A percentile compares a stretch with the other conserved stretches of the same genome.
phyloP scores from a whole-genome alignment of 1,140 invertebrate genomes.

The Drosophila burlai region DNA sequence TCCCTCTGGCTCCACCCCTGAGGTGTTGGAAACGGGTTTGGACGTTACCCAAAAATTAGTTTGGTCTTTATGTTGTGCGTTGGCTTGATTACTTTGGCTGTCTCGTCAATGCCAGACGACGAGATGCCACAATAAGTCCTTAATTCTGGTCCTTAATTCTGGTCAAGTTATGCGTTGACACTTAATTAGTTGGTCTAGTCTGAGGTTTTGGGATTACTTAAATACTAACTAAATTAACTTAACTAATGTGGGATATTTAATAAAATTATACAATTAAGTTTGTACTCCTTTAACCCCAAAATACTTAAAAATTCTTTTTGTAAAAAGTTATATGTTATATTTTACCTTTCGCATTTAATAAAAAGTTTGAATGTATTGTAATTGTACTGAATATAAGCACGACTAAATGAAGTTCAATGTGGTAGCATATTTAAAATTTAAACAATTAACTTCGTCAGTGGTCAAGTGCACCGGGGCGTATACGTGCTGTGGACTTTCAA shows the following conservation, averaged over 20 bases:
- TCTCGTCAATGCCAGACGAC: constrained; percentile 39
- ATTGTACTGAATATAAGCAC: too few species aligned
- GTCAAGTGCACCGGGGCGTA: constrained; percentile 51
- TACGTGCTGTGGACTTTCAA: constrained; percentile 43
- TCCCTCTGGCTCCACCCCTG: constrained; percentile 67
- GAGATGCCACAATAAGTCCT: constrained; percentile 52
- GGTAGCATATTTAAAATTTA: not conserved
- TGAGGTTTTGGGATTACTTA: not conserved
- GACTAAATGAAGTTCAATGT: not conserved
- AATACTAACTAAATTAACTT: too few species aligned
- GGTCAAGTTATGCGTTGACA: constrained; percentile 7
- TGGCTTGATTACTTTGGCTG: constrained; percentile 49
- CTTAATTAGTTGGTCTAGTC: not conserved
- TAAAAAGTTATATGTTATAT: too few species aligned
- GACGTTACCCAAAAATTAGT: constrained; percentile 59
- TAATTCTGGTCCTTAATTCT: constrained; percentile 52
- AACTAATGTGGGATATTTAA: not conserved
- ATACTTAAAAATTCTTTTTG: too few species aligned
- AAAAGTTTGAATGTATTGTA: too few species aligned
- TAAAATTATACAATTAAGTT: too few species aligned
- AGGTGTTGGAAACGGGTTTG: constrained; percentile 72
- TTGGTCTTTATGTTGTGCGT: constrained; percentile 52
- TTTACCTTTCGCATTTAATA: too few species aligned
- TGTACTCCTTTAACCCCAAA: too few species aligned
- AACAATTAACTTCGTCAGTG: not conserved